Base-by-base conservation (phyloP, 1,140 invertebrate species). In the Lasioglossum baleicum region DNA sequence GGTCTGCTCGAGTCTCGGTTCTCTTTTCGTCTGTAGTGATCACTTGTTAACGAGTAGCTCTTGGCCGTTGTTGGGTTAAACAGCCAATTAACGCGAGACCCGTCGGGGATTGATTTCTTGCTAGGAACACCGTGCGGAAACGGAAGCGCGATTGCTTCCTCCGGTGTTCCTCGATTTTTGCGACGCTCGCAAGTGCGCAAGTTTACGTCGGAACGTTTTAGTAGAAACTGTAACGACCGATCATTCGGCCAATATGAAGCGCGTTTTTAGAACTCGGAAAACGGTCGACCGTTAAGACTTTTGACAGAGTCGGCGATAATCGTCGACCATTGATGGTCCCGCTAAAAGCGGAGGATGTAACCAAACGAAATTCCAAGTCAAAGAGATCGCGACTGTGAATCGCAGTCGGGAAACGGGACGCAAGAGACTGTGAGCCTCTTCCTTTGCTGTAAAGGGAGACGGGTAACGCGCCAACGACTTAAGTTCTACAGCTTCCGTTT, bases 281-380 rank as follows among this genome's bases (percentile, higher is more conserved):
- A 26, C 20, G 17, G n/a, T 8, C 58, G 3, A 4, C 7, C 53
- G 53, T 56, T n/a, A 56, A 56, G 53, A 7, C 53, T 15, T 48
- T 17, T 42, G 20, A 22, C 15, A 13, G 8, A 10, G 20, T 0
- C 13, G 13, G 44, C n/a, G 35, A 15, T 58, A 75, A 67, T 60
- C 8, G 40, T 22, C 20, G 35, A 4, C 44, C 11, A 15, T 0
- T 2, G 31, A 22, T 60, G 51, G 40, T 11, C 35, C 42, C 74
- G 53, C n/a, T 61, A 7, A 70, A 40, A 26, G 67, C 60, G 51
- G 35, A 61, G 61, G n/a, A 63, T 35, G 13, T 79, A 40, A 35
- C 60, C 51, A 66, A 79, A 79, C 22, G 26, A 69, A 73, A 67
- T 79, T 35, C 63, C 63, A 60, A 65, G 73, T 44, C 77, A 79